Conservation (phyloP, 37 sponge, comb jelly and placozoan species). For the Beroe forskalii region DNA sequence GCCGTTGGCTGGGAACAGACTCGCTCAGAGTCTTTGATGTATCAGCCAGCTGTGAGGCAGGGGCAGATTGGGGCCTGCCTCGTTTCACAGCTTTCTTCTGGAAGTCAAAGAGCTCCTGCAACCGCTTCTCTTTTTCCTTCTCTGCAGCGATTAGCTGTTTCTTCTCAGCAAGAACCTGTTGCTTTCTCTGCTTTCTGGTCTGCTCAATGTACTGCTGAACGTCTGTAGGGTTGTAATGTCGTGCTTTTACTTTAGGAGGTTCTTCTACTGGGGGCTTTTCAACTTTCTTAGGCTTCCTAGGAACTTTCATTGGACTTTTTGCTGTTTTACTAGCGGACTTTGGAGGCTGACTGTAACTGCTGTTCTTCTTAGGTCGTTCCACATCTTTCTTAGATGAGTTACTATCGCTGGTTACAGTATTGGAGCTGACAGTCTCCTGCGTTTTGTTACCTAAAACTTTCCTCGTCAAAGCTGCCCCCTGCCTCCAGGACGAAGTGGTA, state of each 20-base stretch:
- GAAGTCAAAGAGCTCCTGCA: constrained; percentile 9
- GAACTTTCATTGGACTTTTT: not conserved
- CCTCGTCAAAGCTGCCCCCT: constrained; percentile 44
- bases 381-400: not conserved
- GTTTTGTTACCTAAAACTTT: constrained; percentile 59
- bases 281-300: constrained; percentile 1
- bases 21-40: not conserved
- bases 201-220: constrained; percentile 54
- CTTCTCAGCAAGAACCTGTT: constrained; percentile 11
- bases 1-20: not conserved
- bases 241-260: constrained; percentile 16
- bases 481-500: constrained; percentile 42
- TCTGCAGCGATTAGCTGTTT: constrained; percentile 7
- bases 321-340: not conserved
- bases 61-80: not conserved
- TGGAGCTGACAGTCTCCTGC: constrained; percentile 11
- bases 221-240: constrained; percentile 31
- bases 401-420: constrained; percentile 8
- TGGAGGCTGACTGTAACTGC: not conserved
- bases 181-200: constrained; percentile 46
- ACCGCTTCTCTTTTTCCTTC: constrained; percentile 53
- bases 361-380: not conserved
- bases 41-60: not conserved
- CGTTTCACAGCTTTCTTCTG: constrained; percentile 61
- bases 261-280: constrained; percentile 48